These are phyloP conservation scores for Apodemia mormo DNA, from an alignment of 2,888 invertebrate genomes.

Conservation along the genomic window DNA sequence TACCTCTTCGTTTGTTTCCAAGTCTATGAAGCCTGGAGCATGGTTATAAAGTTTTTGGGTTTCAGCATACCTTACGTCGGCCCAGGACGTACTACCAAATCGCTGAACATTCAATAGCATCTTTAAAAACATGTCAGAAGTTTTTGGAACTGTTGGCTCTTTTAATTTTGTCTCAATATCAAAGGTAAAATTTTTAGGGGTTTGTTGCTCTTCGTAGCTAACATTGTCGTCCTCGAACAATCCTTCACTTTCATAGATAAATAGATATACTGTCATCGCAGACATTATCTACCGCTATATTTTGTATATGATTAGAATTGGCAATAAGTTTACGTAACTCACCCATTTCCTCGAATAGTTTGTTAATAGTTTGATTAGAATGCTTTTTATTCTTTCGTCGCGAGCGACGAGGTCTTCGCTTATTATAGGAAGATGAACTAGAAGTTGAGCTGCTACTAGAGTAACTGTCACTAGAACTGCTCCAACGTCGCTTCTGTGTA, in stretches of 20 bases:
- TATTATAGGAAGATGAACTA: no score
- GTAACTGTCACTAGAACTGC: background rate
- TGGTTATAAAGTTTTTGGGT: conserved; percentile 30
- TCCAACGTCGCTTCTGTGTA: background rate
- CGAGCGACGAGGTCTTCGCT: background rate
- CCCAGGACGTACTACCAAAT: conserved; percentile 22
- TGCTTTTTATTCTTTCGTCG: background rate
- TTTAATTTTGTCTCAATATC: conserved; percentile 29
- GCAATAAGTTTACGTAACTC: no score
- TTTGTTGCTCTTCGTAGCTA: background rate
- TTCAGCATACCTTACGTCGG: conserved; percentile 29
- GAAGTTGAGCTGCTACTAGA: no score
- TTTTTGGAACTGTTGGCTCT: conserved; percentile 14
- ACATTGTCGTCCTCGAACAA: background rate
- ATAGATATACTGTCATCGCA: no score
- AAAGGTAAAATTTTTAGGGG: conserved; percentile 23
- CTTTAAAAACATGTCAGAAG: conserved; percentile 24
- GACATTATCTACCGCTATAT: no score
- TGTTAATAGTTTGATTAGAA: no score
- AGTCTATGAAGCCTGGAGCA: conserved; percentile 26
- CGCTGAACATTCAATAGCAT: conserved; percentile 25
- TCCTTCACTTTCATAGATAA: background rate
- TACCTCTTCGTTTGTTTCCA: conserved; percentile 5
- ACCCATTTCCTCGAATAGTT: no score
- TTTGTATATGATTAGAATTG: no score